Evolutionary conservation across 2,888 invertebrate species (phyloP).

Genomic region (Drosophila mimetica): DNA sequence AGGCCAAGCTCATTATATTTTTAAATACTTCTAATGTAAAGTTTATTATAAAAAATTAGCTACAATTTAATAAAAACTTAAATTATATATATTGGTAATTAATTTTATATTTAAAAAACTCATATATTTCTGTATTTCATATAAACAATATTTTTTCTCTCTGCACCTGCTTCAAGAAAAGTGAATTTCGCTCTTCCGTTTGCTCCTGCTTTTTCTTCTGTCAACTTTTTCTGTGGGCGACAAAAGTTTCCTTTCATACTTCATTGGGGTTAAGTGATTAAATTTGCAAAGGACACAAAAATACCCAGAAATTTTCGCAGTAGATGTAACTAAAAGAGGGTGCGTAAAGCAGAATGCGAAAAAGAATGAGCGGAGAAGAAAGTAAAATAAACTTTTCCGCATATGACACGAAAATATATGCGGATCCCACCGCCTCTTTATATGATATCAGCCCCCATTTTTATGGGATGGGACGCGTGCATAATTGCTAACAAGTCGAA

Average conservation of each 20-base stretch:
- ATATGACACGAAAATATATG: constrained; percentile 38
- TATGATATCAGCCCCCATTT: not conserved
- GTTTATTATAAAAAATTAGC: too few species aligned
- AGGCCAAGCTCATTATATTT: too few species aligned
- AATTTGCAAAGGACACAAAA: constrained; percentile 63
- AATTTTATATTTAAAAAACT: not conserved
- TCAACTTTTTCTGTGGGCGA: constrained; percentile 40
- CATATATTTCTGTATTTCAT: too few species aligned
- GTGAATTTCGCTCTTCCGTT: constrained; percentile 17
- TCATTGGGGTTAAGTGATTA: constrained; percentile 80
- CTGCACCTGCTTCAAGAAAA: constrained; percentile 9
- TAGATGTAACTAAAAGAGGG: constrained; percentile 11
- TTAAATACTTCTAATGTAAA: too few species aligned
- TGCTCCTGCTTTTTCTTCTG: constrained; percentile 14
- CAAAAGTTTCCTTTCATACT: constrained; percentile 63
- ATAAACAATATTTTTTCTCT: not conserved
- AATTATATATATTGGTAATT: not conserved
- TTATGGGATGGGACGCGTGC: constrained; percentile 33
- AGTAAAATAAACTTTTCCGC: constrained; percentile 30
- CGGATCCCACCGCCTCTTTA: not conserved
- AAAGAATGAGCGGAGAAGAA: constrained; percentile 7
- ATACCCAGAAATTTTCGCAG: constrained; percentile 21
- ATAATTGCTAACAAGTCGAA: constrained; percentile 61
- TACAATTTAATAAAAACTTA: too few species aligned
- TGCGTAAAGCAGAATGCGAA: constrained; percentile 11